Evolutionary conservation across 2,797 vertebrate species (phyloP), one percentile per base, ranked within the genome.

Genomic region (Leptatherina wallacei): DNA sequence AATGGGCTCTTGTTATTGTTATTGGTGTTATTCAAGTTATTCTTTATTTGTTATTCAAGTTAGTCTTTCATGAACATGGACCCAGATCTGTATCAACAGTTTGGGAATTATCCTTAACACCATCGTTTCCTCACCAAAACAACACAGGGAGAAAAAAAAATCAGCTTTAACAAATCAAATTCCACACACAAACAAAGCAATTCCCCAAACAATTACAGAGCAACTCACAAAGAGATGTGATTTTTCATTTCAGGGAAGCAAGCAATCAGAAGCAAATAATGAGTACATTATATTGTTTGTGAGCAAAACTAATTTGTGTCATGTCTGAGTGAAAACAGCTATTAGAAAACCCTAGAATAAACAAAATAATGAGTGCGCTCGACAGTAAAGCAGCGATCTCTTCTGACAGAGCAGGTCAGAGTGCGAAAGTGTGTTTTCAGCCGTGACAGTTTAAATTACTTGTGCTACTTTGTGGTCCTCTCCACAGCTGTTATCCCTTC

Each of bases 181-280:
- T 73, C 33, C 13, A 55, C 35, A 32, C 42, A 57, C 62, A 85
- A 81, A 86, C 68, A 9, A 80, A 76, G 57, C 77, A 79, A 77
- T 85, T 83, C 65, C 69, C 76, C 29, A 60, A 81, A 77, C 82
- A 87, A 86, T 79, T 85, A 88, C 62, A 74, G 78, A 51, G 71
- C 66, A 73, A 60, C 65, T 58, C n/a, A 32, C 64, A 77, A 73
- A 70, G 56, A 77, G 12, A 84, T 62, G 58, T 74, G 32, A 66
- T 73, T 83, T 71, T 81, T 81, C 69, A 83, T 85, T 79, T 61
- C 32, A 27, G 63, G 51, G 65, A 82, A 52, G 40, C 42, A 42
- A 72, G 80, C 74, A 88, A 90, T 85, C 81, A 78, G 65, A 80
- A 80, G 66, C 55, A 78, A 85, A 83, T 85, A 83, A 84, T 70